Evolutionary conservation across 2,113 vertebrate genomes (phyloP).

Genomic region (Periophthalmodon schlosseri): DNA sequence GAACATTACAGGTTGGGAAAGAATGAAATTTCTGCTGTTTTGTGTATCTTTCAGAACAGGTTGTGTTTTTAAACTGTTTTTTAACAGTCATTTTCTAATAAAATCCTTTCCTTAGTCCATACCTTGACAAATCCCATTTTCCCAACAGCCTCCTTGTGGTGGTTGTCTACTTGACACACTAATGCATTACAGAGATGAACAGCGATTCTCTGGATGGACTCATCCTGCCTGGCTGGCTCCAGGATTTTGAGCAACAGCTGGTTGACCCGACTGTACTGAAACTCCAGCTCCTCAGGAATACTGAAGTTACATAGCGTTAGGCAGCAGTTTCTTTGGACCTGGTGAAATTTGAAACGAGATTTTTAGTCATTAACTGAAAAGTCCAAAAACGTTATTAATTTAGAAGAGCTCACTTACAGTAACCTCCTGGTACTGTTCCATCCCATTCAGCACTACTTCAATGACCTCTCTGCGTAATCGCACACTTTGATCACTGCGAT

Average conservation of each 20-base stretch:
- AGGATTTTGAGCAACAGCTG: constrained; percentile 94
- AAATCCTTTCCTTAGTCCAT: not conserved
- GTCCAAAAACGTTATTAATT: not conserved
- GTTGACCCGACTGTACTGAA: constrained; percentile 95
- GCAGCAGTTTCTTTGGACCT: constrained; percentile 99
- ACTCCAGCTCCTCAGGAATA: constrained; percentile 96
- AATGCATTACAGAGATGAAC: constrained; percentile 96
- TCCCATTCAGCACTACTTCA: constrained; percentile 95
- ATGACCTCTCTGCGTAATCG: constrained; percentile 90
- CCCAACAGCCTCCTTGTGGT: constrained; percentile 97
- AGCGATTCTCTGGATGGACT: constrained; percentile 97
- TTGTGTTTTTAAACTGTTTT: not conserved
- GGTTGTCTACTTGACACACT: constrained; percentile 98
- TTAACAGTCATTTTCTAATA: not conserved
- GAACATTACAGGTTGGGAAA: not conserved
- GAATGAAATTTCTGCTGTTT: not conserved
- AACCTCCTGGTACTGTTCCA: constrained; percentile 98
- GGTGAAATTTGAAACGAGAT: not conserved
- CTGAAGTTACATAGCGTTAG: constrained; percentile 97
- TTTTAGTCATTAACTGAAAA: not conserved
- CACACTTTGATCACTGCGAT: constrained; percentile 90
- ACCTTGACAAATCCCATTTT: constrained; percentile 99
- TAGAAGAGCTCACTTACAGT: constrained; percentile 80
- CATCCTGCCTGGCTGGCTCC: constrained; percentile 90
- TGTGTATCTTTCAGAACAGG: not conserved